Base-by-base conservation (phyloP, 2,888 invertebrate genomes). In the Papilio elwesi region DNA sequence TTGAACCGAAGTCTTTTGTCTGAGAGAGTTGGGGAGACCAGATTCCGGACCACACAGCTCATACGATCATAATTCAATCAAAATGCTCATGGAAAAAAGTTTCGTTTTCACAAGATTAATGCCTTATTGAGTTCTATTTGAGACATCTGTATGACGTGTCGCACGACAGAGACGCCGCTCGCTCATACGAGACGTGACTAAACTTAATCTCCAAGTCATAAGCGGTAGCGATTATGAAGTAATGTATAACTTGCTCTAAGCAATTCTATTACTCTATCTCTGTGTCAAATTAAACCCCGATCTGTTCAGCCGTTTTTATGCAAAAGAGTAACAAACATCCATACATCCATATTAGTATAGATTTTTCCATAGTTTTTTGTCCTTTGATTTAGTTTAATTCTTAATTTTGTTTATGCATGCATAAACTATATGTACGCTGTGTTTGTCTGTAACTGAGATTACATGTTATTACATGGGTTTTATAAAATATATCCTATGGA, bases 81-180 rank as follows among this genome's bases (percentile, higher is more conserved):
- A 65, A 68, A 59, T 52, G 66, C 66, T 66, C 65, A 53, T 52
- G 70, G 70, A 52, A 57, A 65, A 73, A 72, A 68, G 65, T 69
- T 73, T 70, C 69, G 73, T 70, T 70, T 73, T 73, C 66, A 73
- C 57, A 66, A 73, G 73, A 73, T 67, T 73, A 69, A 70, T 73
- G 73, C 70, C 66, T 66, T 73, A 70, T 73, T 13, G 70, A 70
- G 73, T 73, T 70, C 69, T 73, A 73, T 73, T 73, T 73, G 70
- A 70, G 73, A 71, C 67, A 53, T 52, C 62, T 0, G 73, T 73
- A 70, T 73, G 70, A 73, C 73, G 73, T 62, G 70, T 62, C 66
- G 57, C 10, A 59, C 43, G 73, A 64, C n/a, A 62, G 62, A 52
- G n/a, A 49, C 36, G 53, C 43, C 26, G 69, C 73, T 69, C 73